Percentiles rank a stretch among this genome's conserved stretches.
phyloP scores from a whole-genome alignment of 2,888 invertebrate genomes.

The Caenorhabditis sp. region DNA sequence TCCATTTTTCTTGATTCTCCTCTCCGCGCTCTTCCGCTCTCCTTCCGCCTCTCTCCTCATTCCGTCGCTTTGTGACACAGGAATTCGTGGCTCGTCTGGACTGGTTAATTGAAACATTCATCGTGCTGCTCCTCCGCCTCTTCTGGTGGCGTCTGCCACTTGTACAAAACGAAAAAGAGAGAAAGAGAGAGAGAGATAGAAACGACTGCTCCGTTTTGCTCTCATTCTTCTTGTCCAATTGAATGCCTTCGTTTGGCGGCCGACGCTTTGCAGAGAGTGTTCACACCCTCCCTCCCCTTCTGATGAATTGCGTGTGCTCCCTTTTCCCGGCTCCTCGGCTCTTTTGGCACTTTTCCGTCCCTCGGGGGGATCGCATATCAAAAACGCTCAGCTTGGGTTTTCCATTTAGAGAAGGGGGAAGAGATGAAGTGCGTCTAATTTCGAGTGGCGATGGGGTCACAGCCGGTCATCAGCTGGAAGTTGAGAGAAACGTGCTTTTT shows the following conservation, averaged over 20 bases:
- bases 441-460: constrained; percentile 7
- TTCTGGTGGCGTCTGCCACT: constrained; percentile 28
- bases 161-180: constrained; percentile 29
- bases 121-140: constrained; percentile 14
- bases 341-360: constrained; percentile 15
- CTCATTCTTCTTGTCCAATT: constrained; percentile 1
- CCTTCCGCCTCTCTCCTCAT: not conserved
- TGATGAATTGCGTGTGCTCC: constrained; percentile 22
- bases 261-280: not conserved
- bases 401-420: not conserved
- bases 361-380: constrained; percentile 28
- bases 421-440: constrained; percentile 47
- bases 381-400: not conserved
- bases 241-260: constrained; percentile 8
- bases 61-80: constrained; percentile 12
- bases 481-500: no score
- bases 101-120: constrained; percentile 51
- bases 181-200: not conserved
- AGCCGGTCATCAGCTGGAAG: no score
- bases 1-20: constrained; percentile 2
- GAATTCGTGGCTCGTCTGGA: constrained; percentile 20
- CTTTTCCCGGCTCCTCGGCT: not conserved
- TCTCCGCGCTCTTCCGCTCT: constrained; percentile 5
- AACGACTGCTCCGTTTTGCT: not conserved
- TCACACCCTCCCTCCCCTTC: not conserved